Evolutionary conservation across 1,140 invertebrate species (phyloP).

Genomic region (Tetramorium parvispinum): DNA sequence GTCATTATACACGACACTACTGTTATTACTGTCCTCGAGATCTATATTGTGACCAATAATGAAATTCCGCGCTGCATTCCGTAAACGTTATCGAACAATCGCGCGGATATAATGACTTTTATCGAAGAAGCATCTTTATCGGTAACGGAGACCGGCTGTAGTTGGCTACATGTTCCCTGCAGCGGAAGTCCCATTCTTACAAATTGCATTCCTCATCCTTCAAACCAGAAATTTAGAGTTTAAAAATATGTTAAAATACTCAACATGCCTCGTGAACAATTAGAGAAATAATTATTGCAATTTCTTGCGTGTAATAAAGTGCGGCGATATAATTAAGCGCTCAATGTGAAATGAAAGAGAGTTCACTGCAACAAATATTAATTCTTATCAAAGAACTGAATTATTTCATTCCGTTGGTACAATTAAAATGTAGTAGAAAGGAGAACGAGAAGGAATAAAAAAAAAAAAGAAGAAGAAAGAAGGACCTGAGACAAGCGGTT

Average conservation of each 20-base stretch:
- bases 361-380: conserved; percentile 29
- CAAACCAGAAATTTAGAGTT: neutral
- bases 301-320: conserved; percentile 15
- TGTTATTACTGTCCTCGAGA: conserved; percentile 48
- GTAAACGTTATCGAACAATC: conserved; percentile 57
- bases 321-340: neutral
- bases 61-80: conserved; percentile 57
- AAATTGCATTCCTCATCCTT: conserved; percentile 13
- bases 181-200: neutral
- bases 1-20: conserved; percentile 32
- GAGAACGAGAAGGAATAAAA: neutral
- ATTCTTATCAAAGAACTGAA: conserved; percentile 36
- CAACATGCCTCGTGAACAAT: neutral
- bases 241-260: conserved; percentile 1
- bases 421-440: conserved; percentile 13
- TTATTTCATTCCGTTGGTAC: conserved; percentile 40
- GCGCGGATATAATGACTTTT: conserved; percentile 56
- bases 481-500: neutral
- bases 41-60: conserved; percentile 56
- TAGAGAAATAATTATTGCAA: conserved; percentile 17
- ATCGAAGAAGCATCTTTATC: conserved; percentile 46
- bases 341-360: conserved; percentile 26
- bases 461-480: neutral
- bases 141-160: conserved; percentile 17
- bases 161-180: conserved; percentile 5